Conservation (phyloP, 2,113 vertebrate genomes). For the Charadrius vociferus region DNA sequence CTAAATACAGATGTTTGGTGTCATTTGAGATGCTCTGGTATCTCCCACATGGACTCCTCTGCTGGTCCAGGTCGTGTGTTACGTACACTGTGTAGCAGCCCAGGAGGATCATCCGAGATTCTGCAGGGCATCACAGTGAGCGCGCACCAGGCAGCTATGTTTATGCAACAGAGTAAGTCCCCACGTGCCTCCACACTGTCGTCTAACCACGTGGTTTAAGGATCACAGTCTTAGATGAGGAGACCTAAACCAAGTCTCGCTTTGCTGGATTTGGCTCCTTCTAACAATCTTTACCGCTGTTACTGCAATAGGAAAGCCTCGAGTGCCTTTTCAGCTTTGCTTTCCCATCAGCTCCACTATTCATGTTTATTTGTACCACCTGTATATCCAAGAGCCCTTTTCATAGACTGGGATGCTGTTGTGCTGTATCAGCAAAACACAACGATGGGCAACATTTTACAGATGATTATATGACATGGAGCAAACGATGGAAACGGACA, state of each 20-base stretch:
- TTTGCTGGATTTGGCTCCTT: not conserved
- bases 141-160: not conserved
- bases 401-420: not conserved
- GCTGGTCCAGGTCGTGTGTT: not conserved
- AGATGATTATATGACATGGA: not conserved
- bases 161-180: not conserved
- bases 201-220: not conserved
- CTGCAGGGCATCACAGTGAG: not conserved
- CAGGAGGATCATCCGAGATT: not conserved
- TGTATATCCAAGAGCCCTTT: not conserved
- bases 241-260: not conserved
- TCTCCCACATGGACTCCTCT: not conserved
- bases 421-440: not conserved
- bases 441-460: not conserved
- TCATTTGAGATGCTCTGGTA: not conserved
- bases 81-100: not conserved
- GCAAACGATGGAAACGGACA: rapidly evolving
- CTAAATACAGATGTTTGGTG: not conserved
- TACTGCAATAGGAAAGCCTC: not conserved
- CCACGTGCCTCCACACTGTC: not conserved
- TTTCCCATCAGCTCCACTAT: not conserved
- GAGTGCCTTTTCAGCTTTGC: not conserved
- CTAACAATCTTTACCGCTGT: not conserved
- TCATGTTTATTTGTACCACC: not conserved
- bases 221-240: not conserved